These are phyloP conservation scores for Drosophila orena DNA, from an alignment of 1,140 invertebrate species.

Conservation along the genomic window DNA sequence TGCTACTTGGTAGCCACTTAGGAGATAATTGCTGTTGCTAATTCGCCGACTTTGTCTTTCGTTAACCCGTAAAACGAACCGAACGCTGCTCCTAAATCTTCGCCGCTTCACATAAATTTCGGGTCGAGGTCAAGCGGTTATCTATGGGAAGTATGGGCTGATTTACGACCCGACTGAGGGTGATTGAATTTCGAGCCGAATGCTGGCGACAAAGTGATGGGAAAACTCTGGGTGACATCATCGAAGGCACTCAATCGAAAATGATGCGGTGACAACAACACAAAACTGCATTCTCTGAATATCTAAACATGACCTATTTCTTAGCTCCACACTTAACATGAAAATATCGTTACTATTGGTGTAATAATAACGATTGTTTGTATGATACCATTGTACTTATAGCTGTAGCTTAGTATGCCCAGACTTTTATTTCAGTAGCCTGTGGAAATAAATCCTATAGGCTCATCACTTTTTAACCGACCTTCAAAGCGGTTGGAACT, in stretches of 20 bases:
- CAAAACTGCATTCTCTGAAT: neutral
- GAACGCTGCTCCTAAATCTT: slow-evolving; percentile 28
- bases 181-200: slow-evolving; percentile 28
- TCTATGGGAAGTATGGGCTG: slow-evolving; percentile 12
- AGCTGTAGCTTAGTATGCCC: slow-evolving; percentile 5
- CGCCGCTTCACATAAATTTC: slow-evolving; percentile 39
- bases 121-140: slow-evolving; percentile 27
- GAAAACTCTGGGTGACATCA: slow-evolving; percentile 47
- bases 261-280: neutral
- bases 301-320: too few species aligned
- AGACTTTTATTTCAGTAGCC: neutral
- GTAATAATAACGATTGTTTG: too few species aligned
- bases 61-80: slow-evolving; percentile 15
- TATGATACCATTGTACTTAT: neutral
- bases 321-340: too few species aligned
- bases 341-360: too few species aligned
- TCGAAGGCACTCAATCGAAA: neutral
- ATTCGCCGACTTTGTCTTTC: neutral
- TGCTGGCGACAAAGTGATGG: slow-evolving; percentile 8
- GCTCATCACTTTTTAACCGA: neutral
- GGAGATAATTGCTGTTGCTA: slow-evolving; percentile 10
- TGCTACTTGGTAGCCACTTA: slow-evolving; percentile 19
- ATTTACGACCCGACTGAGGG: slow-evolving; percentile 34
- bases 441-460: neutral
- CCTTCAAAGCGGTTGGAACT: slow-evolving; percentile 11